phyloP scores from a whole-genome alignment of 2,888 invertebrate genomes.

The Gandaritis pyraliata region DNA sequence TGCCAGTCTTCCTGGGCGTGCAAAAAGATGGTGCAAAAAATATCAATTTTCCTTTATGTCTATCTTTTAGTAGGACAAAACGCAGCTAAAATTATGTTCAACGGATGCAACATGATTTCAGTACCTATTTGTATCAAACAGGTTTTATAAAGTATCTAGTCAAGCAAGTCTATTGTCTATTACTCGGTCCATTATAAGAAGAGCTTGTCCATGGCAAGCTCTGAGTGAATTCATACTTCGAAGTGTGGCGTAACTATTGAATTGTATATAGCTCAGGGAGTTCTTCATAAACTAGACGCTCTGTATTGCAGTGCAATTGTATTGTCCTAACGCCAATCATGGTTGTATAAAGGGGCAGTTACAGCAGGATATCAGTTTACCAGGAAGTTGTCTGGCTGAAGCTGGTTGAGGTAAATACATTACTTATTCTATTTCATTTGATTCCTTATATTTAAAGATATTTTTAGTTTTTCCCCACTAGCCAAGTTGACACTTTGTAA shows the following conservation, averaged over 20 bases:
- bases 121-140: conserved; percentile 2
- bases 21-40: too few relatives aligned
- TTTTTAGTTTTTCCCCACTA: too few relatives aligned
- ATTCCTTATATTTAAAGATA: too few relatives aligned
- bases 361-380: conserved; percentile 9
- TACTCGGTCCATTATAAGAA: conserved; percentile 6
- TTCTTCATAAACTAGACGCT: conserved; percentile 8
- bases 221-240: conserved; percentile 1
- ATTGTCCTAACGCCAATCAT: conserved; percentile 14
- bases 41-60: too few relatives aligned
- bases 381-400: conserved; percentile 11
- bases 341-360: conserved; percentile 14
- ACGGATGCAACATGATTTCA: not conserved
- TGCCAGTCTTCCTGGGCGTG: too few relatives aligned
- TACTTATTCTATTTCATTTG: conserved; percentile 1
- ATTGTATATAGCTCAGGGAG: not conserved
- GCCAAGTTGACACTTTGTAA: too few relatives aligned
- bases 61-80: too few relatives aligned
- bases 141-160: conserved; percentile 14
- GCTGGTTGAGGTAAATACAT: conserved; percentile 9
- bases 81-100: too few relatives aligned
- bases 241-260: not conserved
- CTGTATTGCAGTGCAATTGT: conserved; percentile 4
- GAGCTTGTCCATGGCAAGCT: conserved; percentile 2
- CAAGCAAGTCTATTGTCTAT: conserved; percentile 14